Evolutionary conservation across 2,888 invertebrate species (phyloP), one percentile per base, ranked within the genome.

Genomic region (Latheticus oryzae): DNA sequence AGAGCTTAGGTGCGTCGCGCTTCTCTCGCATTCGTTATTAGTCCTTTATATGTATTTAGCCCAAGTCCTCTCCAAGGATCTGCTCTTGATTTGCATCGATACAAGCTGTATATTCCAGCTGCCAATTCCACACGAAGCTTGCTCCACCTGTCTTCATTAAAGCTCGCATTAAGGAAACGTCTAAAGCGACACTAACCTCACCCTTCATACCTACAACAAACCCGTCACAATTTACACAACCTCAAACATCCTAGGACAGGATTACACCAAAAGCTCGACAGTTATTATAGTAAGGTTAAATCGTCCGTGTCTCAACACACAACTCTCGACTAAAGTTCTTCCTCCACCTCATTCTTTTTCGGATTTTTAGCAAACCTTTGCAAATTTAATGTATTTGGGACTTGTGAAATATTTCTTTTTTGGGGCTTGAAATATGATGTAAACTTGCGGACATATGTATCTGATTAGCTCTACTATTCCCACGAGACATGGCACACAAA

Each of bases 401-500:
- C 21, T 5, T 19, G 21, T 19, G 21, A 5, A 3, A 19, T 3
- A 19, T 19, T 3, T 5, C 21, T 5, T 19, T 19, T 19, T 19
- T 19, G 21, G 53, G 26, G 24, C 28, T 59, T 65, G 54, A 67
- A 65, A 65, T 67, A 65, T 65, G 64, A 63, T 60, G 62, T 58
- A 62, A 63, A 63, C 61, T 62, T 53, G 62, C 55, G 52, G 57
- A 64, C 63, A 65, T 64, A 61, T 66, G 63, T 60, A 61, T 60
- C 65, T 68, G 66, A 68, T 68, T 68, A 68, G 66, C 63, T 56
- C 48, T 60, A 48, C 61, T 62, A 62, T 64, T 59, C 65, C 62
- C 64, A 35, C 23, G 63, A 60, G 67, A 48, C 33, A 53, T 53
- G 53, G 64, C 62, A 55, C 63, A 66, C 62, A 65, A 68, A 68